Evolutionary conservation across 2,797 vertebrate species (phyloP).

Genomic region (Emydoidea blandingii): DNA sequence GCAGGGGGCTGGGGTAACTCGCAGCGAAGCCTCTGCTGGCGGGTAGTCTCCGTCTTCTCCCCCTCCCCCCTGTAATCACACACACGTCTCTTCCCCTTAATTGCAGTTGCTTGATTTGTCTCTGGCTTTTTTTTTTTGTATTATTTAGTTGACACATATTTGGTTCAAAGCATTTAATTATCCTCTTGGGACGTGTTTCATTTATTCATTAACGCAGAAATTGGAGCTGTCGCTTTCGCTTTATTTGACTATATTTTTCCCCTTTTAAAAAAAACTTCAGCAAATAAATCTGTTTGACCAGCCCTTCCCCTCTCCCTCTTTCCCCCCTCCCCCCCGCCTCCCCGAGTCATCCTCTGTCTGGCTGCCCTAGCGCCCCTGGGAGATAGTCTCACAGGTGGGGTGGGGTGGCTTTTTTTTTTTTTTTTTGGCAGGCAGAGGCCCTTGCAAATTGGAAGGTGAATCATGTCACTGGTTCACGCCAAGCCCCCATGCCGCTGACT

Average conservation of each 20-base stretch:
- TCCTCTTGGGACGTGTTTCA: conserved; percentile 62
- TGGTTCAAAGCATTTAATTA: conserved; percentile 60
- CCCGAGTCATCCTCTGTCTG: neutral
- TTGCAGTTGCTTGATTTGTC: conserved; percentile 50
- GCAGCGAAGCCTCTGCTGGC: neutral
- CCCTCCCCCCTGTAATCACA: neutral
- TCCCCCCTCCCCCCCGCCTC: neutral
- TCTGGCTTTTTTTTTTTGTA: conserved; percentile 2
- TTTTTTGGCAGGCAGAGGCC: neutral
- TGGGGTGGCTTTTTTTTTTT: neutral
- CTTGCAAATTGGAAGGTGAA: conserved; percentile 23
- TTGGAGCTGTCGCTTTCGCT: conserved; percentile 32
- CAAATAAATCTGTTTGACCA: neutral
- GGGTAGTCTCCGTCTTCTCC: neutral
- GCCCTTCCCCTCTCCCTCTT: neutral
- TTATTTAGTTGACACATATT: conserved; percentile 49
- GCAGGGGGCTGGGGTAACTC: neutral
- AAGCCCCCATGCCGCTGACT: neutral
- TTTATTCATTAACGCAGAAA: conserved; percentile 68
- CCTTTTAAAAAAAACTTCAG: neutral
- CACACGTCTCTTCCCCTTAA: neutral
- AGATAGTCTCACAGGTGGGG: neutral
- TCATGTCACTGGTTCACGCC: neutral
- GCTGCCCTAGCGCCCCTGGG: neutral
- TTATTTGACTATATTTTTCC: conserved; percentile 38